Base-by-base conservation (phyloP, 2,113 vertebrate genomes). In the Sprattus sprattus region DNA sequence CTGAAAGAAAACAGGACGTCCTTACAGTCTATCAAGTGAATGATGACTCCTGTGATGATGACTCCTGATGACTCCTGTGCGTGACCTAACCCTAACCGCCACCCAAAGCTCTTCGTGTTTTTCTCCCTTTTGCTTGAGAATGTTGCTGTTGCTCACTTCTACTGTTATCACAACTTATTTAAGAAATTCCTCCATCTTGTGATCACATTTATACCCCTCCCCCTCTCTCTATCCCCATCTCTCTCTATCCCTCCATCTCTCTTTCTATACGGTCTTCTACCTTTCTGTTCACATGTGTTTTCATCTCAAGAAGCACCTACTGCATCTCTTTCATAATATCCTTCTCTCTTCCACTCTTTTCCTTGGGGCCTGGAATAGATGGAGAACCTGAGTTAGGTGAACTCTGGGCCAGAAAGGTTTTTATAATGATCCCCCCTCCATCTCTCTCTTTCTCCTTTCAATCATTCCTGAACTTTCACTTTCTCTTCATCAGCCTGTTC, bases 1-100 rank as follows among this genome's bases (percentile, higher is more conserved):
- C 57, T 20, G 84, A 87, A 85, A 87, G 83, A 87, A 89, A 92
- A 91, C 86, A 90, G 90, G 89, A 93, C 60, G 88, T 91, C 87
- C 85, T 89, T 85, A 49, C n/a, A 81, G 86, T 90, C 83, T n/a
- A 85, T 89, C 84, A 88, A 20, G 18, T 82, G 50, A 84, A 81
- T 85, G 85, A 88, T 85, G 83, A 71, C 88, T 82, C 4, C 20
- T 22, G 18, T 83, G 87, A 39, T 39, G 39, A 39, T 39, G 39
- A 39, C 39, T 39, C 39, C 39, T 85, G 85, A 88, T 85, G 83
- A 71, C 88, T 82, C 4, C 20, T 22, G 18, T 83, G 87, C 54
- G 60, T 64, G 6, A 83, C 67, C 84, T 87, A 89, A 83, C 85
- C 67, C 84, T 87, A 89, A 83, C 85, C 78, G 47, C 86, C 75